phyloP scores from a whole-genome alignment of 2,113 vertebrate species.

The Bubo scandiacus region DNA sequence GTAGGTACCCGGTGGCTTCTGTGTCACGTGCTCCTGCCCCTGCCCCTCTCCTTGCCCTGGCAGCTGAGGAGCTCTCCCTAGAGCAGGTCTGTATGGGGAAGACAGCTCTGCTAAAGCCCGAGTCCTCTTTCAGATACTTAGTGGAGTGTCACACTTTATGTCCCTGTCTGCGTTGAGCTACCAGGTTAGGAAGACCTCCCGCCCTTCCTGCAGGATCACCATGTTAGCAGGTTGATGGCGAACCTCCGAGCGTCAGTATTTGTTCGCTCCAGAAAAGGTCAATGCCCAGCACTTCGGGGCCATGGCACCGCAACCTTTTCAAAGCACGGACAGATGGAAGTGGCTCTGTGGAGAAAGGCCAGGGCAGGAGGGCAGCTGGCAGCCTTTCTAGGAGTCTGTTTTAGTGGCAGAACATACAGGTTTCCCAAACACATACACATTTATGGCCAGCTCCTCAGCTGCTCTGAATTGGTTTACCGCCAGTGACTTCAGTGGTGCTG shows the following conservation, averaged over 20 bases:
- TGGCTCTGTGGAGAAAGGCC: neutral
- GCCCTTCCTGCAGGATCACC: neutral
- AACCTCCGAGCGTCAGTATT: neutral
- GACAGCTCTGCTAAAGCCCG: neutral
- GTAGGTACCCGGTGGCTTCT: neutral
- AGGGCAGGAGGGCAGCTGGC: constrained; percentile 19
- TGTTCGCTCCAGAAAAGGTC: constrained; percentile 29
- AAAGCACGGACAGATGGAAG: constrained; percentile 12
- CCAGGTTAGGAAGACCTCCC: neutral
- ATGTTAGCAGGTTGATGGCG: neutral
- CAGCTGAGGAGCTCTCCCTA: neutral
- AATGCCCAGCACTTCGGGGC: neutral
- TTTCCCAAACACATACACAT: neutral
- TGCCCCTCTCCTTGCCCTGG: neutral
- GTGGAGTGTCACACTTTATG: neutral
- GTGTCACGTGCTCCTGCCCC: neutral
- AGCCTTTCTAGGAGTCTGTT: neutral
- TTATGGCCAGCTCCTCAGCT: neutral
- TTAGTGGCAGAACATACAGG: neutral
- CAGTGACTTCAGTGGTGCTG: neutral
- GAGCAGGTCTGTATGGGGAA: neutral
- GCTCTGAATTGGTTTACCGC: neutral
- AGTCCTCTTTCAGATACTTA: neutral
- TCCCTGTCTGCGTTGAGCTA: neutral
- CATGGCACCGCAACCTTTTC: neutral